These are phyloP conservation scores for Perizoma affinitatum DNA, from an alignment of 2,888 invertebrate species.

Conservation along the genomic window DNA sequence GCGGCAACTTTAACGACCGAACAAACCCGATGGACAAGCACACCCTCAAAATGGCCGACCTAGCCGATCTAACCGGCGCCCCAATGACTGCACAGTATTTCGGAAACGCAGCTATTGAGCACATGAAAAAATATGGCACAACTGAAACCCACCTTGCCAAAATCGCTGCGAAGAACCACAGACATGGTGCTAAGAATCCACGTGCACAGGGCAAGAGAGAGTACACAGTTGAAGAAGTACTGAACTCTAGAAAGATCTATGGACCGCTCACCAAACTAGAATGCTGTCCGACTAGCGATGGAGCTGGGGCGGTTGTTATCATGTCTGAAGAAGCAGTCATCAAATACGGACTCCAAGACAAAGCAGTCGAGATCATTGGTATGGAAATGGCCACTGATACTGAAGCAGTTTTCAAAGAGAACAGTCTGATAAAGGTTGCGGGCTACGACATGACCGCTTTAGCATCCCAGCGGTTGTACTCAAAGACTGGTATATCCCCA, in stretches of 20 bases:
- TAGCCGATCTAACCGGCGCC: constrained; percentile 90
- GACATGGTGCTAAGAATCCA: constrained; percentile 98
- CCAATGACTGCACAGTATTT: constrained; percentile 98
- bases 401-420: constrained; percentile 91
- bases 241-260: constrained; percentile 93
- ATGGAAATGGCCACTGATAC: constrained; percentile 99
- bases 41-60: constrained; percentile 92
- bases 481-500: constrained; percentile 89
- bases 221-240: constrained; percentile 95
- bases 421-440: constrained; percentile 89
- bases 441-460: constrained; percentile 97
- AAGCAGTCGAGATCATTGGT: constrained; percentile 97
- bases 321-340: constrained; percentile 96
- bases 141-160: constrained; percentile 97
- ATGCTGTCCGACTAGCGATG: constrained; percentile 99
- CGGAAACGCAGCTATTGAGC: constrained; percentile 97
- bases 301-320: constrained; percentile 96
- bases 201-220: constrained; percentile 97
- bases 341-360: constrained; percentile 89
- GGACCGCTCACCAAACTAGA: constrained; percentile 97
- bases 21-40: constrained; percentile 96
- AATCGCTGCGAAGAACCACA: constrained; percentile 98
- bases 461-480: constrained; percentile 90
- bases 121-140: constrained; percentile 98
- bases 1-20: constrained; percentile 90